Evolutionary conservation across 2,113 vertebrate genomes (phyloP).

Genomic region (Anthoscopus minutus): DNA sequence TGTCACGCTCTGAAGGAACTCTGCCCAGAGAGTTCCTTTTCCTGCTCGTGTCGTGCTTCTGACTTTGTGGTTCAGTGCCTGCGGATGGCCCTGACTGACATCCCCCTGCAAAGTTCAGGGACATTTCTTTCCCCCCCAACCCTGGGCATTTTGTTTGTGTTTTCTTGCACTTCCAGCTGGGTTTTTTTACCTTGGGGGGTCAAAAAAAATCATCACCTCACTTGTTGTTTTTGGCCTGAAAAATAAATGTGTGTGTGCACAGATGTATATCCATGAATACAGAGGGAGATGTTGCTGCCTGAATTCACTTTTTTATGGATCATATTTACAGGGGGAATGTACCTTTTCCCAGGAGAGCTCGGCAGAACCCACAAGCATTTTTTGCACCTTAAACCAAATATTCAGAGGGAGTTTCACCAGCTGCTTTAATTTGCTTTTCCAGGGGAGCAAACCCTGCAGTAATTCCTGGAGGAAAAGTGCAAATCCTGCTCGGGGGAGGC

Average conservation of each 20-base stretch:
- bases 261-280: rapidly evolving
- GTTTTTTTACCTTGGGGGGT: neutral
- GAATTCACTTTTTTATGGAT: neutral
- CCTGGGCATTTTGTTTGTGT: neutral
- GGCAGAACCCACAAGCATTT: neutral
- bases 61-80: constrained; percentile 40
- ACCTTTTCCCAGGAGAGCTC: neutral
- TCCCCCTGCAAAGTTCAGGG: neutral
- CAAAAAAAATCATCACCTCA: neutral
- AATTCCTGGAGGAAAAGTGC: neutral
- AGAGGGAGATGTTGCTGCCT: neutral
- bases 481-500: neutral
- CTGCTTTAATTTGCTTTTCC: neutral
- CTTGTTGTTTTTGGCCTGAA: neutral
- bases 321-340: neutral
- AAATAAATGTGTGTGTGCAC: neutral
- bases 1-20: constrained; percentile 33
- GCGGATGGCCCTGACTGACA: constrained; percentile 11
- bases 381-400: no score
- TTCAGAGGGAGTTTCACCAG: rapidly evolving
- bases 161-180: neutral
- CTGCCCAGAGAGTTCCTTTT: constrained; percentile 36
- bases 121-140: neutral
- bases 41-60: neutral
- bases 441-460: neutral